Conservation (phyloP, 2,797 vertebrate species). For the Syngnathus rostellatus region DNA sequence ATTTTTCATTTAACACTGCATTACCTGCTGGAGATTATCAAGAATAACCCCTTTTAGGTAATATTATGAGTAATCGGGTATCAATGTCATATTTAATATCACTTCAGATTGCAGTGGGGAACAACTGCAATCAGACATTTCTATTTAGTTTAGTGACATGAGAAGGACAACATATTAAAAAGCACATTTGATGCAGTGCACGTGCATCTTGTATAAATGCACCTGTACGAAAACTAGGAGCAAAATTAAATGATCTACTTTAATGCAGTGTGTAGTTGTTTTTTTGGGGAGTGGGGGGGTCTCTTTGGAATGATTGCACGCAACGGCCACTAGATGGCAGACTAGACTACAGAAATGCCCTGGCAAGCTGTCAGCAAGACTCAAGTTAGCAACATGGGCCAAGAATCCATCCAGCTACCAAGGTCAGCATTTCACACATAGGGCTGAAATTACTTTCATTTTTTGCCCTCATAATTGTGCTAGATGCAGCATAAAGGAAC, state of each 20-base stretch:
- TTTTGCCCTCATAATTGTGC: constrained; percentile 31
- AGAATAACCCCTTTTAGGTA: neutral
- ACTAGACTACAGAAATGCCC: constrained; percentile 55
- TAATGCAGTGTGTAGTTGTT: neutral
- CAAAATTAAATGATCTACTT: neutral
- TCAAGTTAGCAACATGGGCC: neutral
- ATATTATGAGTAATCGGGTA: neutral
- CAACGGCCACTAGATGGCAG: constrained; percentile 69
- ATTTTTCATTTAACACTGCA: neutral
- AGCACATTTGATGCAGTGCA: neutral
- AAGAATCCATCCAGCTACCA: constrained; percentile 23
- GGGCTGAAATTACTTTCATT: constrained; percentile 23
- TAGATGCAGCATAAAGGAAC: constrained; percentile 38
- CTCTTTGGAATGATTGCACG: neutral
- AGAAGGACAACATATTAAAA: neutral
- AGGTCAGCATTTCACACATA: constrained; percentile 30
- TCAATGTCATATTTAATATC: too few species aligned
- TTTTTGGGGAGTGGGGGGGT: too few species aligned
- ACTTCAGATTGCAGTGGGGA: neutral
- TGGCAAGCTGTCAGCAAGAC: neutral
- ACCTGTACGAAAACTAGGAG: neutral
- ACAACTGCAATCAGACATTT: neutral
- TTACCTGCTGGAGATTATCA: neutral
- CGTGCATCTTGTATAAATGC: neutral
- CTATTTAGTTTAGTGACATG: neutral